Percentiles rank a stretch among this genome's conserved stretches.
These are phyloP conservation scores for Rapana venosa DNA, from an alignment of 2,888 invertebrate species.

Conservation along the genomic window DNA sequence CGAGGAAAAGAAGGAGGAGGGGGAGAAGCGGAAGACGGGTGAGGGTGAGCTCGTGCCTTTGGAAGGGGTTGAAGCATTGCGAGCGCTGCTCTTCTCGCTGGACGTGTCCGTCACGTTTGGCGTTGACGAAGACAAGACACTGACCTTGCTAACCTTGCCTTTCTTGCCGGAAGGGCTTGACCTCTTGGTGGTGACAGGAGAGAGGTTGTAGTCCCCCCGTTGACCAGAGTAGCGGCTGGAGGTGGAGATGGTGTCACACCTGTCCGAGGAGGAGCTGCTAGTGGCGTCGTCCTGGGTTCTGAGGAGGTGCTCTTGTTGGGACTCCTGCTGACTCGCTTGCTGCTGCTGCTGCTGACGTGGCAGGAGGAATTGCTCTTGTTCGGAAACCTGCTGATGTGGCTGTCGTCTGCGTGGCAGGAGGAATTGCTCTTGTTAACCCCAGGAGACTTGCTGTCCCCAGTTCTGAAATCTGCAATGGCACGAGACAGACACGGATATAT, in stretches of 20 bases:
- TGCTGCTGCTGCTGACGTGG: neutral
- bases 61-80: neutral
- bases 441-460: neutral
- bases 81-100: neutral
- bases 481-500: no score
- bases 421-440: neutral
- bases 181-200: neutral
- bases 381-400: neutral
- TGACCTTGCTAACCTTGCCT: neutral
- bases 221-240: neutral
- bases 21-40: neutral
- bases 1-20: no score
- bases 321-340: neutral
- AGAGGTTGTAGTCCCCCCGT: neutral
- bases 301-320: neutral
- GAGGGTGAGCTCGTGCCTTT: neutral
- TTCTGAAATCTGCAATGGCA: no score
- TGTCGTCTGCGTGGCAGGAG: neutral
- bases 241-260: neutral
- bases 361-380: conserved; percentile 5
- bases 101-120: no score
- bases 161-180: neutral
- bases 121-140: no score
- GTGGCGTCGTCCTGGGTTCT: neutral
- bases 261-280: neutral